Conservation (phyloP, 2,113 vertebrate species). For the Lampris megalopsis region DNA sequence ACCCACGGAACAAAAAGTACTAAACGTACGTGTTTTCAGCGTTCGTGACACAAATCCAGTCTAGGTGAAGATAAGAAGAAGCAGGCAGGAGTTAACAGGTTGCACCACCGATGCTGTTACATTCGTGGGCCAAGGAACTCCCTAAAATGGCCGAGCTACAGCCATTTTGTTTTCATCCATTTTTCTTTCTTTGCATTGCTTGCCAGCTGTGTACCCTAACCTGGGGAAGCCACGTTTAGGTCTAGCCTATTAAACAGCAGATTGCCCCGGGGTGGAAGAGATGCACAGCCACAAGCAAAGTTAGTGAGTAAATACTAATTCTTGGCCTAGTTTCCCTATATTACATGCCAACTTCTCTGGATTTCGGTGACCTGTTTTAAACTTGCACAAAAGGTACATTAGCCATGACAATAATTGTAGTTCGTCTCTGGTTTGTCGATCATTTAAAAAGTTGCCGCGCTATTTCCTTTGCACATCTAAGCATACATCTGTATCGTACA, state of each 20-base stretch:
- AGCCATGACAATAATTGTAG: background rate
- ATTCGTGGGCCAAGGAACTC: slow-evolving; percentile 47
- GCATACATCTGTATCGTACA: no score
- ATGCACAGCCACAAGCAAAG: slow-evolving; percentile 26
- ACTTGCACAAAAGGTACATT: slow-evolving; percentile 32
- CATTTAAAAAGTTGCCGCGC: no score
- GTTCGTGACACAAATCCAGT: background rate
- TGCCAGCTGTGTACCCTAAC: slow-evolving; percentile 37
- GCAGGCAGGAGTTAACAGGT: slow-evolving; percentile 47
- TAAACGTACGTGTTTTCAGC: no score
- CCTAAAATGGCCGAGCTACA: slow-evolving; percentile 72
- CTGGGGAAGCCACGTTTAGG: slow-evolving; percentile 41
- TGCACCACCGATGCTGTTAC: slow-evolving; percentile 60
- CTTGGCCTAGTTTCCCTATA: slow-evolving; percentile 40
- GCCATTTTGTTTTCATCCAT: slow-evolving; percentile 68
- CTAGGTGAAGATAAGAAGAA: slow-evolving; percentile 5
- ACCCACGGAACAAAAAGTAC: no score
- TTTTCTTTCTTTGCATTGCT: slow-evolving; percentile 38
- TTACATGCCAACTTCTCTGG: slow-evolving; percentile 37
- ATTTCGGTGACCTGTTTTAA: slow-evolving; percentile 47
- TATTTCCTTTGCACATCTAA: slow-evolving; percentile 9
- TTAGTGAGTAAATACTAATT: slow-evolving; percentile 48
- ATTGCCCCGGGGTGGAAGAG: slow-evolving; percentile 29
- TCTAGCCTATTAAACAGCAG: slow-evolving; percentile 30
- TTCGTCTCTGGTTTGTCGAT: background rate